Base-by-base conservation (phyloP, 2,113 vertebrate genomes). In the Cephalopterus ornatus region DNA sequence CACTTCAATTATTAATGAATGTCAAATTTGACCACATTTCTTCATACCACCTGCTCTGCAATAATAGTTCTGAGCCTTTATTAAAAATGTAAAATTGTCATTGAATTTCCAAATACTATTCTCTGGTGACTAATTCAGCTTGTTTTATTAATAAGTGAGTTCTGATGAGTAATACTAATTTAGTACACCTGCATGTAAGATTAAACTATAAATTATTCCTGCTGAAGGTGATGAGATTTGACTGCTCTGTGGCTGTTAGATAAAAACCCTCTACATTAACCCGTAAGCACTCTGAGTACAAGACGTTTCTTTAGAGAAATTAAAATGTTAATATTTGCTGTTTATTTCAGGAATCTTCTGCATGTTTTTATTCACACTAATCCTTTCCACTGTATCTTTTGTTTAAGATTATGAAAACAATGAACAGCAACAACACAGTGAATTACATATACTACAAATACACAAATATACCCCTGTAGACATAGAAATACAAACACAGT, bases 51-150 rank as follows among this genome's bases (percentile, higher is more conserved):
- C 95, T 98, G 96, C 97, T 97, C 95, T 97, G 97, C 87, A 98
- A 98, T 98, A 98, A 98, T 98, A 98, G 97, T 98, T 97, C 97
- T 95, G 90, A 97, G 68, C 94, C 97, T 98, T 98, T 98, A 98
- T 98, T 98, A 98, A 98, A 98, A 98, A 98, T 98, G 98, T 97
- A 98, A 98, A 98, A 98, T 98, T 98, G 97, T 97, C 98, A 98
- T 98, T 98, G 98, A 98, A 98, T 98, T 98, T 98, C 92, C 96
- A 98, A 98, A 98, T 98, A 98, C 88, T 97, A 98, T 98, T 98
- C 98, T 98, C 97, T 58, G 79, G 97, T 98, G 98, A 97, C 97
- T 98, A 98, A 98, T 98, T 98, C 95, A 41, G 95, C 97, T 98
- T 98, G 98, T 98, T 98, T 98, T 98, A 98, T 98, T 98, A 98